Evolutionary conservation across 2,888 invertebrate genomes (phyloP).

Genomic region (Tryphoninae sp.): DNA sequence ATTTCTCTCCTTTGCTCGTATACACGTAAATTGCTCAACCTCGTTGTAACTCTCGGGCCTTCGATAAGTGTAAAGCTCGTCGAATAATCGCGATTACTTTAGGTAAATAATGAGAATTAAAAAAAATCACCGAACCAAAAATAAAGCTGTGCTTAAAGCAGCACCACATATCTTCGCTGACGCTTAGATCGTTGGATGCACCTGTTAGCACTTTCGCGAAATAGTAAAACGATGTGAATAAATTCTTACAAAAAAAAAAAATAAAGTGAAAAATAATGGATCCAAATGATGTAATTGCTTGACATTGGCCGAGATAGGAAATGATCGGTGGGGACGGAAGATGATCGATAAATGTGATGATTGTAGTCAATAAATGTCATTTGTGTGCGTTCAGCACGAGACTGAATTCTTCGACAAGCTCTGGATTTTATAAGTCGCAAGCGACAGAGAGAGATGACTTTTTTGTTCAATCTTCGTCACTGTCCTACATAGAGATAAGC

Average conservation of each 20-base stretch:
- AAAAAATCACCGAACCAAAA: conserved; percentile 42
- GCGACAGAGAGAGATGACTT: neutral
- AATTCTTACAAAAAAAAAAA: neutral
- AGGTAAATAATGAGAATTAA: neutral
- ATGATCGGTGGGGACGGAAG: neutral
- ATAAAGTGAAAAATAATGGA: conserved; percentile 20
- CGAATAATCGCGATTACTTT: conserved; percentile 13
- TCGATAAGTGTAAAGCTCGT: conserved; percentile 17
- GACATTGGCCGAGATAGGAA: neutral
- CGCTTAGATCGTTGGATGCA: neutral
- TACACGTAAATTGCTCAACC: conserved; percentile 56
- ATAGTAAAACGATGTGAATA: conserved; percentile 9
- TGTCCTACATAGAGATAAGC: neutral
- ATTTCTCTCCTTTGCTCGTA: conserved; percentile 15
- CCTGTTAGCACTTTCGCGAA: conserved; percentile 14
- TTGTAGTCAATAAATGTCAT: conserved; percentile 51
- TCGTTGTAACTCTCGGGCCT: conserved; percentile 31
- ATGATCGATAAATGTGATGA: conserved; percentile 33
- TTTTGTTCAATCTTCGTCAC: neutral
- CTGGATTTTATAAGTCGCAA: neutral
- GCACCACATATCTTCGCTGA: conserved; percentile 60
- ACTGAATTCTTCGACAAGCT: conserved; percentile 27
- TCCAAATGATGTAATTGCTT: conserved; percentile 31
- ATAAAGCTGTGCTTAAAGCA: conserved; percentile 58
- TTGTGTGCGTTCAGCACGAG: conserved; percentile 39